phyloP scores from a whole-genome alignment of 2,113 vertebrate species.

The Eublepharis macularius region DNA sequence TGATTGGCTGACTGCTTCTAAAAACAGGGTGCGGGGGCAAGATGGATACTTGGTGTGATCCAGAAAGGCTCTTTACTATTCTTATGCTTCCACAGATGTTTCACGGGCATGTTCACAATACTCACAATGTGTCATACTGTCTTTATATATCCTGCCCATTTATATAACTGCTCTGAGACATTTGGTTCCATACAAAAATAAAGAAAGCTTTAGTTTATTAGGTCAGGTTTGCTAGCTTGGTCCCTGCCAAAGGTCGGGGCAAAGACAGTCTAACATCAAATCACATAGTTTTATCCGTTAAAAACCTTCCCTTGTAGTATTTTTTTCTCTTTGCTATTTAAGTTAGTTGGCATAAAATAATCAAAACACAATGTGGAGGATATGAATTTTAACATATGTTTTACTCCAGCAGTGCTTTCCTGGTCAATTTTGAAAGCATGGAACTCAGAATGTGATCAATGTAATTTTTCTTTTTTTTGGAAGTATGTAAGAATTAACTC shows the following conservation, averaged over 20 bases:
- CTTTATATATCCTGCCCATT: slow-evolving; percentile 7
- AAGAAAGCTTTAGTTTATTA: slow-evolving; percentile 52
- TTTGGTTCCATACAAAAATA: slow-evolving; percentile 42
- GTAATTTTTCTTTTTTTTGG: slow-evolving; percentile 62
- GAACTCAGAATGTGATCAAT: slow-evolving; percentile 55
- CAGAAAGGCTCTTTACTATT: not conserved
- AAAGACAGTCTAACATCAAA: slow-evolving; percentile 47
- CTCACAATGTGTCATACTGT: not conserved
- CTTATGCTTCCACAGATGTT: not conserved
- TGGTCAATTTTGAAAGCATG: slow-evolving; percentile 45
- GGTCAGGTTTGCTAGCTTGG: slow-evolving; percentile 55
- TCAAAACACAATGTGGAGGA: slow-evolving; percentile 63
- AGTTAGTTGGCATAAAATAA: slow-evolving; percentile 66
- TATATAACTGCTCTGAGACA: slow-evolving; percentile 45
- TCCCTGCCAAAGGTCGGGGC: slow-evolving; percentile 57
- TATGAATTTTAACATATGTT: slow-evolving; percentile 61
- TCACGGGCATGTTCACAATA: not conserved
- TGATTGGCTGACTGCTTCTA: too few relatives aligned
- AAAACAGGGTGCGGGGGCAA: not conserved
- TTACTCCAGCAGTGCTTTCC: slow-evolving; percentile 53
- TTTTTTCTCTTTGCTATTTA: slow-evolving; percentile 33
- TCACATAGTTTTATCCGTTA: slow-evolving; percentile 56
- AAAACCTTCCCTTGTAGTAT: slow-evolving; percentile 47
- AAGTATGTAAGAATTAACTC: slow-evolving; percentile 61
- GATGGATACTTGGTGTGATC: not conserved